A percentile compares a stretch with the other conserved stretches of the same genome.
phyloP scores from a whole-genome alignment of 1,140 invertebrate genomes.

The Homarus americanus region DNA sequence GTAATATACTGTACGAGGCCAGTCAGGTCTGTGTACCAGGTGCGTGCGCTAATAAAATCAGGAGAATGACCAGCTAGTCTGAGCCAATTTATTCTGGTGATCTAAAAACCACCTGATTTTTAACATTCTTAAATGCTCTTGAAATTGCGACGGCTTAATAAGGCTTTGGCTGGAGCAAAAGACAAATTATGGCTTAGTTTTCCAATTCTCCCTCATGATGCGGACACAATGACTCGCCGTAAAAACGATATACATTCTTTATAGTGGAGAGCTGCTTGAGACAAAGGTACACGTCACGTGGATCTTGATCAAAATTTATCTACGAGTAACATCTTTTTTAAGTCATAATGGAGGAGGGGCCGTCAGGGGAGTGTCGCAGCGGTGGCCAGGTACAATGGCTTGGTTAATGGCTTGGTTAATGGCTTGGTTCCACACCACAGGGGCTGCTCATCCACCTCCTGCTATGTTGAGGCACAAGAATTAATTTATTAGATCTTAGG shows the following conservation, averaged over 20 bases:
- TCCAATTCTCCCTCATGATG: background rate
- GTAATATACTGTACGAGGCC: too few relatives aligned
- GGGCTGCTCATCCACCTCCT: background rate
- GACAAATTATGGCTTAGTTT: background rate
- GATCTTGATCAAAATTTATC: slow-evolving; percentile 3
- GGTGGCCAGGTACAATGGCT: background rate
- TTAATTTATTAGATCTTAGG: background rate
- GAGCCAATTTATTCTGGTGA: background rate
- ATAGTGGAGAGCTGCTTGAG: background rate
- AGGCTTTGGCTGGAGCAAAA: background rate
- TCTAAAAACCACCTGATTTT: background rate
- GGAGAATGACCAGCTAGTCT: background rate
- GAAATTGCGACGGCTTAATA: background rate
- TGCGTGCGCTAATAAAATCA: background rate
- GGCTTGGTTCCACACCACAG: background rate
- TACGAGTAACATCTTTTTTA: background rate
- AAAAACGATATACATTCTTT: background rate
- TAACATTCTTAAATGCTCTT: background rate
- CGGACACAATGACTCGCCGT: background rate
- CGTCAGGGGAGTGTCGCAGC: background rate
- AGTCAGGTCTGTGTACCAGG: too few relatives aligned
- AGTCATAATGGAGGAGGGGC: background rate
- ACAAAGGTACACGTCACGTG: background rate
- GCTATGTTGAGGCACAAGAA: background rate
- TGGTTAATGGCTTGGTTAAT: background rate